Conservation (phyloP, 2,113 vertebrate genomes). For the Tenrec ecaudatus region DNA sequence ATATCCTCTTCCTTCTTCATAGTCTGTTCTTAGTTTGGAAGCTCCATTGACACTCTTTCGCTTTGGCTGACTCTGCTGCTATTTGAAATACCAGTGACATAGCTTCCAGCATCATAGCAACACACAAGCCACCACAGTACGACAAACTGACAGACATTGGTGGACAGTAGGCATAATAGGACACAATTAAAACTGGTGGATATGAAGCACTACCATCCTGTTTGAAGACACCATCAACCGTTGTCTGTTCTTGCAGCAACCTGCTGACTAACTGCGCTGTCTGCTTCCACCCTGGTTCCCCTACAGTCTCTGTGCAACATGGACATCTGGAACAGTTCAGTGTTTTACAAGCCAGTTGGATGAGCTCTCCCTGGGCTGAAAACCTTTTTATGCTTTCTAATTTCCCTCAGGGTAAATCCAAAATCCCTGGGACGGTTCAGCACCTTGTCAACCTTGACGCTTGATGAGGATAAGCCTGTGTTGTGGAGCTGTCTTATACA, state of each 20-base stretch:
- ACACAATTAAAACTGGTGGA: background rate
- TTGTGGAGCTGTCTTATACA: too few species aligned
- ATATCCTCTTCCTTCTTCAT: too few species aligned
- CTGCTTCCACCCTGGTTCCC: background rate
- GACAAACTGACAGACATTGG: too few species aligned
- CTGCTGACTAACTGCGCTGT: background rate
- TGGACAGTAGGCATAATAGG: too few species aligned
- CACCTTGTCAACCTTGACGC: background rate
- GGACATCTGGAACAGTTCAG: background rate
- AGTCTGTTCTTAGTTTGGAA: too few species aligned
- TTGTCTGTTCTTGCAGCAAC: background rate
- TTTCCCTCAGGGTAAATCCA: background rate
- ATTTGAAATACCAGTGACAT: too few species aligned
- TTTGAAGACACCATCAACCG: background rate
- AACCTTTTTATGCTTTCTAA: background rate
- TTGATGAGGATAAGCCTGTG: background rate
- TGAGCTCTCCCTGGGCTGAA: background rate
- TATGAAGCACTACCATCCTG: background rate
- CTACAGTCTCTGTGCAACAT: background rate
- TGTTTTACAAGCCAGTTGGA: background rate
- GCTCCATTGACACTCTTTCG: too few species aligned
- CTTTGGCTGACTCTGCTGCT: too few species aligned
- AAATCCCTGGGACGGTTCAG: background rate
- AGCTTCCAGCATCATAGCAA: too few species aligned
- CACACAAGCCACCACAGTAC: too few species aligned